A percentile compares a stretch with the other conserved stretches of the same genome.
phyloP scores from a whole-genome alignment of 2,888 invertebrate genomes.

The Euproctis similis region DNA sequence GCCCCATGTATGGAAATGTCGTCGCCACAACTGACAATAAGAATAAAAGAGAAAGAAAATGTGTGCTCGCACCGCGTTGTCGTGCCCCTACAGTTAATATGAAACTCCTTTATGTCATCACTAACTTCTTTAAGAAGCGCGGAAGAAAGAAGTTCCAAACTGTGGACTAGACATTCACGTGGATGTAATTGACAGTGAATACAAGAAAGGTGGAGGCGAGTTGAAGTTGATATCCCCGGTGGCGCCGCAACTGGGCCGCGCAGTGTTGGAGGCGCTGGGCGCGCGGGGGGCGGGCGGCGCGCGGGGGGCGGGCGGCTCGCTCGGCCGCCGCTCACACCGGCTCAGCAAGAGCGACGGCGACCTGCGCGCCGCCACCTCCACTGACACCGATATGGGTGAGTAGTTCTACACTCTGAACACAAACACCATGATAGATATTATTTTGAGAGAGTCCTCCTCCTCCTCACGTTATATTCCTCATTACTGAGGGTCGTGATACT shows the following conservation, averaged over 20 bases:
- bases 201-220: conserved; percentile 39
- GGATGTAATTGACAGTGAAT: conserved; percentile 37
- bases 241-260: conserved; percentile 34
- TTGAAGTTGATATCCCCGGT: conserved; percentile 40
- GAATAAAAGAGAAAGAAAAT: no score
- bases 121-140: no score
- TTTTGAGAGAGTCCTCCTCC: no score
- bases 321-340: conserved; percentile 17
- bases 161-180: no score
- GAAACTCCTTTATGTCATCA: no score
- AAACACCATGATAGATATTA: not conserved
- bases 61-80: no score
- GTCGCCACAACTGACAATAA: no score
- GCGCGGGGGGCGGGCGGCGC: conserved; percentile 14
- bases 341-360: conserved; percentile 59
- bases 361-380: conserved; percentile 26
- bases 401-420: not conserved
- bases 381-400: conserved; percentile 29
- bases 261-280: conserved; percentile 28
- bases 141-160: no score
- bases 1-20: no score
- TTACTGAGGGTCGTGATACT: no score
- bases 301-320: conserved; percentile 8
- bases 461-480: no score
- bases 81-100: no score